A percentile compares a stretch with the other conserved stretches of the same genome.
Conservation (phyloP, 2,113 vertebrate genomes). For the Choloepus hoffmanni region DNA sequence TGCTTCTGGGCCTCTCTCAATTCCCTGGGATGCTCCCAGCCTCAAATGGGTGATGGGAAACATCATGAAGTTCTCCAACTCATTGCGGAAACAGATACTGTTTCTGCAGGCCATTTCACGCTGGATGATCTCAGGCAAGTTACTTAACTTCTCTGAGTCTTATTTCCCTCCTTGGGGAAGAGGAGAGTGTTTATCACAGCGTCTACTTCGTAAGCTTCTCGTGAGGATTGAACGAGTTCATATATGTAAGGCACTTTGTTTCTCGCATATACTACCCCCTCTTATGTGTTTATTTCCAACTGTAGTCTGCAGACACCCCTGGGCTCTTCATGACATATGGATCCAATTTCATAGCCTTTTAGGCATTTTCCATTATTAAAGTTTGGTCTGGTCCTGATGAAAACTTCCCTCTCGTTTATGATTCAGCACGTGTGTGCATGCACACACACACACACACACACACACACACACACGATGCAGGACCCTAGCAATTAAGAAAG, state of each 20-base stretch:
- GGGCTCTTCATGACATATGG: not conserved
- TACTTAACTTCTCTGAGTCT: not conserved
- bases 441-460: too few species aligned
- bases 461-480: not conserved
- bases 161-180: not conserved
- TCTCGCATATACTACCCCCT: not conserved
- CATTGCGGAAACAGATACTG: not conserved
- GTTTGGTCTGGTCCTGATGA: not conserved
- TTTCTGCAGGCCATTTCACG: not conserved
- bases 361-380: not conserved
- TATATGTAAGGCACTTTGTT: not conserved
- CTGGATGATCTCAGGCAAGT: not conserved
- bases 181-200: not conserved
- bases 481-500: not conserved
- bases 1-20: not conserved
- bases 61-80: too few species aligned
- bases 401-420: not conserved
- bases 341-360: not conserved
- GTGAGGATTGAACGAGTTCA: not conserved
- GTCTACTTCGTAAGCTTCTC: not conserved
- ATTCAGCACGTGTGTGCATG: not conserved
- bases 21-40: not conserved
- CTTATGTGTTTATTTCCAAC: not conserved
- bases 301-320: not conserved
- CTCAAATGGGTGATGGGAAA: rapidly evolving